Evolutionary conservation across 1,140 invertebrate species (phyloP), one percentile per base, ranked within the genome.

Genomic region (Bursaphelenchus mucronatus): DNA sequence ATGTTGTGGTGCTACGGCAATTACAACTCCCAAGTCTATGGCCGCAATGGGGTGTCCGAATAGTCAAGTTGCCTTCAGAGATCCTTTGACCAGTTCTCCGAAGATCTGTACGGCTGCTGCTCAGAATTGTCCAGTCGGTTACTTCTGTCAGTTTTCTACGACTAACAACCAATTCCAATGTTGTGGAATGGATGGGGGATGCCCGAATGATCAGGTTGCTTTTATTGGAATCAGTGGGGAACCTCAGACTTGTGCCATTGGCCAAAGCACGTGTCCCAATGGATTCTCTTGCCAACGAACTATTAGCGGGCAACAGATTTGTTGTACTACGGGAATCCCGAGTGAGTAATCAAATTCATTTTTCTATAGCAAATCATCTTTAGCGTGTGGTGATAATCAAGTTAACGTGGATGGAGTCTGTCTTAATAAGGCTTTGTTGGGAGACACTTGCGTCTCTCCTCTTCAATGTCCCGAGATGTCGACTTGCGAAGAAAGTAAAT

Each of bases 151-250:
- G 71, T 57, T 77, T 78, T 66, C 75, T 19, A 76, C 64, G 0
- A 50, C 67, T 11, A 78, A 78, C 64, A 78, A 73, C 45, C 76
- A 79, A 67, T 79, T 81, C 66, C 78, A 81, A 61, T 79, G 76
- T 55, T 79, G 76, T 57, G 76, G 76, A 47, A 81, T 79, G 73
- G 72, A 76, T 47, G 76, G 78, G 45, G 78, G 76, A 21, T 79
- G 76, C 55, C 76, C 76, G 11, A 80, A 79, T 62, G 76, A 81
- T 53, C 71, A 74, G 64, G 73, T 75, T 52, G 74, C 78, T n/a
- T 79, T 79, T 59, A 79, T 79, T 44, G 76, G 76, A 30, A 73
- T 79, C 56, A 79, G 79, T 52, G 76, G 76, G 30, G 78, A 79
- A 53, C 75, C 76, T 30, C 78, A 79, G 63, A 74, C 63, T 45